phyloP scores from a whole-genome alignment of 2,888 invertebrate species.

The Leistus spinibarbis region DNA sequence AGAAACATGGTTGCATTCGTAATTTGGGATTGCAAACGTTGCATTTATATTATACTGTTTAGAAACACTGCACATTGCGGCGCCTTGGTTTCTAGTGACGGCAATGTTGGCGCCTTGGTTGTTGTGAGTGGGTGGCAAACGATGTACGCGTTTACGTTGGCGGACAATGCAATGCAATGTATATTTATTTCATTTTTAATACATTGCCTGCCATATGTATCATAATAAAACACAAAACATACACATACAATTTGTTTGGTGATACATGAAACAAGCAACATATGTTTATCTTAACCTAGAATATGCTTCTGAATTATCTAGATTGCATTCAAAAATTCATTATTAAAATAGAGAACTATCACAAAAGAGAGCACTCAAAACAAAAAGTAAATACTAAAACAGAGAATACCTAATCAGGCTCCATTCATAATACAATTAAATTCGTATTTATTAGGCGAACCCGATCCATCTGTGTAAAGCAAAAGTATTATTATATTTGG shows the following conservation, averaged over 20 bases:
- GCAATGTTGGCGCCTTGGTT: slow-evolving; percentile 4
- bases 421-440: too few relatives aligned
- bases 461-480: too few relatives aligned
- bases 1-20: not conserved
- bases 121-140: not conserved
- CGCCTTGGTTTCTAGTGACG: slow-evolving; percentile 6
- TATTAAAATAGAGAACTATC: too few relatives aligned
- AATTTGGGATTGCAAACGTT: not conserved
- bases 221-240: not conserved
- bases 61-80: not conserved
- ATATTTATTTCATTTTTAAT: not conserved
- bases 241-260: not conserved
- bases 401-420: too few relatives aligned
- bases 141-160: not conserved
- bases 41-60: not conserved
- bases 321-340: too few relatives aligned
- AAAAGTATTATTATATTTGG: too few relatives aligned
- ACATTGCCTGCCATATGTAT: not conserved
- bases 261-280: not conserved
- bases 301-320: not conserved
- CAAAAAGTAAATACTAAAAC: too few relatives aligned
- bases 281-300: too few relatives aligned
- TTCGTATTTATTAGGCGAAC: too few relatives aligned
- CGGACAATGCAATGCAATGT: not conserved
- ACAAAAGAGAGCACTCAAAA: too few relatives aligned